Conservation (phyloP, 23 tunicate species). For the Styela plicata region DNA sequence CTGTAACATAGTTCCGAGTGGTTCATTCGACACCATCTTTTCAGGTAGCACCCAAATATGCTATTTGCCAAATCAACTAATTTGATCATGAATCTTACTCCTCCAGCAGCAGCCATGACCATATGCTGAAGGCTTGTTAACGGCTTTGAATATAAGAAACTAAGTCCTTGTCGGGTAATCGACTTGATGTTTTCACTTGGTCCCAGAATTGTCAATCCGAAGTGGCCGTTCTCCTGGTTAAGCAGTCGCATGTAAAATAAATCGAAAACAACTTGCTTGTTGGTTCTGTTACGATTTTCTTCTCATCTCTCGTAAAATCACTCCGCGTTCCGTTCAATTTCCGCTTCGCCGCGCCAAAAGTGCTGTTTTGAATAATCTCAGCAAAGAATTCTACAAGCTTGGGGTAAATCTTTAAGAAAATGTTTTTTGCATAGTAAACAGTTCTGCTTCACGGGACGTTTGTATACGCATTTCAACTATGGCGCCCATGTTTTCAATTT, state of each 20-base stretch:
- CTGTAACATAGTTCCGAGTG: too few relatives aligned
- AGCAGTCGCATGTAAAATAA: constrained; percentile 93
- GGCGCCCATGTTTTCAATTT: constrained; percentile 98
- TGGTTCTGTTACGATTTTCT: constrained; percentile 97
- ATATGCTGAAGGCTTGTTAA: constrained; percentile 94
- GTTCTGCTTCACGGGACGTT: constrained; percentile 99
- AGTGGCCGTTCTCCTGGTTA: constrained; percentile 83
- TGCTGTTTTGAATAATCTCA: constrained; percentile 97
- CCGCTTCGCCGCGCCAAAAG: constrained; percentile 89
- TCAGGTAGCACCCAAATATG: constrained; percentile 66
- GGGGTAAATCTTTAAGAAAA: constrained; percentile 92
- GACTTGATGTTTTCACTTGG: constrained; percentile 86
- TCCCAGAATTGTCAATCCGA: constrained; percentile 87
- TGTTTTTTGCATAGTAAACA: constrained; percentile 88
- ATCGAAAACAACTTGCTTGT: constrained; percentile 97
- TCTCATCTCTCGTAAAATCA: constrained; percentile 94
- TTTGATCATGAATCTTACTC: constrained; percentile 96
- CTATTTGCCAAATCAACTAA: constrained; percentile 84
- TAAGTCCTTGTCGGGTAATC: constrained; percentile 61
- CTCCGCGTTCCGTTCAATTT: constrained; percentile 95
- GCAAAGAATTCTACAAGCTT: constrained; percentile 92
- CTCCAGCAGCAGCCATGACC: constrained; percentile 99
- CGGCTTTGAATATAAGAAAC: constrained; percentile 68
- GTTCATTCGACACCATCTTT: too few relatives aligned
- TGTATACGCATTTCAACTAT: constrained; percentile 93